Evolutionary conservation across 2,797 vertebrate genomes (phyloP).

Genomic region (Anas bernieri): DNA sequence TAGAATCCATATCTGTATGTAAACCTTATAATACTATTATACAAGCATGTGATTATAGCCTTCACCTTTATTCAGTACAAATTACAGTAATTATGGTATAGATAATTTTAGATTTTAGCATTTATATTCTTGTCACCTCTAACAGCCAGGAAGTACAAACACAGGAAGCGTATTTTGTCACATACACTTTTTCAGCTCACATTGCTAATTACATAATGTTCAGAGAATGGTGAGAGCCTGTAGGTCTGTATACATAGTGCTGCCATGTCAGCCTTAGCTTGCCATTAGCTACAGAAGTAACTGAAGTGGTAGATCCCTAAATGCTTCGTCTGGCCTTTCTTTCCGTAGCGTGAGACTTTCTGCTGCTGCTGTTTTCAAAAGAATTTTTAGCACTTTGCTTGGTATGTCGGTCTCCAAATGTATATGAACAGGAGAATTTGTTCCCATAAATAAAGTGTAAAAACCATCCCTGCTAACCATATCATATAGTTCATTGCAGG

Average conservation of each 20-base stretch:
- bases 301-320: neutral
- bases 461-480: neutral
- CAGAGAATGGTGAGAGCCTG: neutral
- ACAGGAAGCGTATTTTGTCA: neutral
- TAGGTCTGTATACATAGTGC: neutral
- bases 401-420: neutral
- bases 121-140: neutral
- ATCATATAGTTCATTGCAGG: neutral
- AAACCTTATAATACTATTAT: neutral
- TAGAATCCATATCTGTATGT: neutral
- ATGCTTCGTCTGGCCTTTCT: neutral
- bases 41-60: neutral
- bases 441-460: neutral
- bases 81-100: conserved; percentile 16
- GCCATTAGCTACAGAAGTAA: neutral
- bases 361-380: neutral
- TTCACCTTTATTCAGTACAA: conserved; percentile 14
- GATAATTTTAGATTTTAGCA: neutral
- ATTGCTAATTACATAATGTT: neutral
- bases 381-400: neutral
- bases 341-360: neutral
- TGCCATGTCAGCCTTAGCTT: neutral
- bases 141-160: neutral
- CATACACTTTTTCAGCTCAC: neutral
- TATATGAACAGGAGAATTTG: neutral